Percentiles rank a stretch among this genome's conserved stretches.
Evolutionary conservation across 2,797 vertebrate genomes (phyloP).

Genomic region (Semotilus atromaculatus): DNA sequence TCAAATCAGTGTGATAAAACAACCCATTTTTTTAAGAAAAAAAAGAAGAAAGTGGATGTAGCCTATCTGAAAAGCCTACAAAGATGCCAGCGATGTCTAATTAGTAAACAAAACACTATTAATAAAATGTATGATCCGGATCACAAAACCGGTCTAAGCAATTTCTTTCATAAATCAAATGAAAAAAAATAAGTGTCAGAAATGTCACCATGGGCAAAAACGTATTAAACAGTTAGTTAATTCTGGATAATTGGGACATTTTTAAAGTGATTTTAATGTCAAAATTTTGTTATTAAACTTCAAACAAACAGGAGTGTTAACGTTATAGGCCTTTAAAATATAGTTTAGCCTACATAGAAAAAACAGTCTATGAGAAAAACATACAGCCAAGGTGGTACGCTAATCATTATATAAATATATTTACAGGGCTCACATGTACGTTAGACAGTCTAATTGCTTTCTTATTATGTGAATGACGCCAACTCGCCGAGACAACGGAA

Average conservation of each 20-base stretch:
- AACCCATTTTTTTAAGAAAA: background rate
- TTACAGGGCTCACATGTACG: background rate
- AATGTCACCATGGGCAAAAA: background rate
- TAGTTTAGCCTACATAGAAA: too few relatives aligned
- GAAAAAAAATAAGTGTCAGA: background rate
- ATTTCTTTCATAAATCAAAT: background rate
- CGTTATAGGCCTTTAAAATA: too few relatives aligned
- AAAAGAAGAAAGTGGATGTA: background rate
- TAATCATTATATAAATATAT: background rate
- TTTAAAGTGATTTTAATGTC: background rate
- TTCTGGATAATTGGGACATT: background rate
- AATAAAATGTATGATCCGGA: background rate
- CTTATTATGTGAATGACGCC: background rate
- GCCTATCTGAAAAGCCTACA: background rate
- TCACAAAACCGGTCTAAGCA: background rate
- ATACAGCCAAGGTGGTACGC: background rate
- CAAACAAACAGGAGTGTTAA: background rate
- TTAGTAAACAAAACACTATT: background rate
- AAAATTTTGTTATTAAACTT: background rate
- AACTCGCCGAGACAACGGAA: background rate
- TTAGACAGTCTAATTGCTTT: background rate
- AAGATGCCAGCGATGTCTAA: background rate
- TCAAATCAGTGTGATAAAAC: too few relatives aligned
- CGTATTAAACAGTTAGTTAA: background rate
- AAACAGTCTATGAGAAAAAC: background rate